Percentiles rank a stretch among this genome's conserved stretches.
Evolutionary conservation across 2,797 vertebrate species (phyloP).

Genomic region (Podargus strigoides): DNA sequence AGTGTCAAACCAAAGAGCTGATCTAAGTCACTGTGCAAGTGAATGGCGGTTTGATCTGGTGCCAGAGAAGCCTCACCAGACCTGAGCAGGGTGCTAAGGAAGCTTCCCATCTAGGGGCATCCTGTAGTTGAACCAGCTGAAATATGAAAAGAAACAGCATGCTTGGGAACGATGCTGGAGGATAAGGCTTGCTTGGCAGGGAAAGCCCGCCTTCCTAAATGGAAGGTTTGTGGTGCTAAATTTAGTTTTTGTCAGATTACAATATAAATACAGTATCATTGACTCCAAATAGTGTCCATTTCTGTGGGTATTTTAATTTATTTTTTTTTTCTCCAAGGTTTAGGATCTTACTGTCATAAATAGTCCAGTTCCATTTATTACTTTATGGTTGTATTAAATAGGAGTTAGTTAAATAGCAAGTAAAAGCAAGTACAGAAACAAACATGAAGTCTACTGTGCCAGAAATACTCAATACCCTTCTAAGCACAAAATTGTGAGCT

Average conservation of each 20-base stretch:
- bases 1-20: neutral
- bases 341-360: neutral
- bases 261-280: neutral
- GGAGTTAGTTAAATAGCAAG: neutral
- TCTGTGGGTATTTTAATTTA: neutral
- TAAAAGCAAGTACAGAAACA: neutral
- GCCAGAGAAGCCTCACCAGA: neutral
- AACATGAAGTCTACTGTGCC: neutral
- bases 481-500: neutral
- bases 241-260: neutral
- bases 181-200: neutral
- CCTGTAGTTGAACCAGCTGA: neutral
- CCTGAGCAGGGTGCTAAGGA: neutral
- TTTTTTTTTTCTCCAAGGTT: neutral
- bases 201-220: neutral
- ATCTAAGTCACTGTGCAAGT: neutral
- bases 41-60: accelerated
- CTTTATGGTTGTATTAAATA: neutral
- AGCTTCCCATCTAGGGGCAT: too few relatives aligned
- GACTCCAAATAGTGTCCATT: neutral
- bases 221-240: neutral
- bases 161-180: neutral
- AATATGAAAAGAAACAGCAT: neutral
- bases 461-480: neutral
- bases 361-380: neutral